These are phyloP conservation scores for Amphilophus citrinellus DNA, from an alignment of 2,113 vertebrate genomes.

Conservation along the genomic window DNA sequence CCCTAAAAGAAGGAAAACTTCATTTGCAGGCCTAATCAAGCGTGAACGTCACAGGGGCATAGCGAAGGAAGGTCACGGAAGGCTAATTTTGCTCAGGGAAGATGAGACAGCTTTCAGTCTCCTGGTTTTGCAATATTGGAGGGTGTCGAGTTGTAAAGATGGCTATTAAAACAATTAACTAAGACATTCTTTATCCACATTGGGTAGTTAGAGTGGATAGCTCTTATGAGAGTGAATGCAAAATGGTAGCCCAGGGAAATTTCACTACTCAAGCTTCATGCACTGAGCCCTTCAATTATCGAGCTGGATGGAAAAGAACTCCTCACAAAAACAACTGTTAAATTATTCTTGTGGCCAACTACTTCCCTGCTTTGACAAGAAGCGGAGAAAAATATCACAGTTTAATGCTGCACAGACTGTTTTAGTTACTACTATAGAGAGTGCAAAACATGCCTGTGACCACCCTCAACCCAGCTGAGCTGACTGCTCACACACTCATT, in stretches of 20 bases:
- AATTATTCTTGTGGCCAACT: not conserved
- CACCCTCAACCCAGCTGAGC: not conserved
- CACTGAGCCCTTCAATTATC: constrained; percentile 27
- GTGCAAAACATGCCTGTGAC: not conserved
- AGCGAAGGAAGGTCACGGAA: constrained; percentile 27
- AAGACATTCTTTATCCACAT: constrained; percentile 54
- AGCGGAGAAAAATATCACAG: not conserved
- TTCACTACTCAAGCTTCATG: constrained; percentile 32
- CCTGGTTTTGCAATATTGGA: constrained; percentile 37
- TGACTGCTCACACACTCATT: not conserved
- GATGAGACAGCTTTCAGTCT: constrained; percentile 41
- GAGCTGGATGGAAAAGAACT: constrained; percentile 37
- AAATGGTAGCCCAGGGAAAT: constrained; percentile 55
- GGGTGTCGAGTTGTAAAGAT: constrained; percentile 43
- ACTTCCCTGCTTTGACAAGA: not conserved
- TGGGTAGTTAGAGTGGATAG: constrained; percentile 37
- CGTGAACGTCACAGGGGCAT: constrained; percentile 64
- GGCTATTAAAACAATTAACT: constrained; percentile 72
- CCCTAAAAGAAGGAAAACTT: constrained; percentile 67
- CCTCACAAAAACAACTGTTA: constrained; percentile 4
- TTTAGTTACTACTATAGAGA: not conserved
- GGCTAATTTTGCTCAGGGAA: constrained; percentile 38
- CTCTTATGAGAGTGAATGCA: constrained; percentile 38
- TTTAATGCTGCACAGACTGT: not conserved
- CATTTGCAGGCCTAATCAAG: constrained; percentile 75